Conservation (phyloP, 2,113 vertebrate genomes). For the Oreochromis niloticus region DNA sequence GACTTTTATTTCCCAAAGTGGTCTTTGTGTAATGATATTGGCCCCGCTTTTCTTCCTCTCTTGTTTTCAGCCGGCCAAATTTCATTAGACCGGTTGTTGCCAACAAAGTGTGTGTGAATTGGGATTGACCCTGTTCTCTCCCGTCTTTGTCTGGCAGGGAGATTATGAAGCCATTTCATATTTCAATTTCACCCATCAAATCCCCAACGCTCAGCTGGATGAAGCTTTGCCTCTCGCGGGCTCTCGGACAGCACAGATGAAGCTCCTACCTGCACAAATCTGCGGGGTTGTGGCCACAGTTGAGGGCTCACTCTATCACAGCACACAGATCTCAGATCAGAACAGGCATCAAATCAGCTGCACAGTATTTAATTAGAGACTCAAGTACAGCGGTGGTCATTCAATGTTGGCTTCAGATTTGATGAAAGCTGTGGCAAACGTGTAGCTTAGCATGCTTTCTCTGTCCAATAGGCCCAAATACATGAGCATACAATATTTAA, state of each 20-base stretch:
- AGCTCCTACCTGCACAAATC: not conserved
- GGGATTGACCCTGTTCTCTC: constrained; percentile 17
- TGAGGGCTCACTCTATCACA: not conserved
- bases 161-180: constrained; percentile 60
- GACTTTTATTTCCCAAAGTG: constrained; percentile 50
- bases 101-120: constrained; percentile 19
- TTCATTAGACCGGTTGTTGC: constrained; percentile 19
- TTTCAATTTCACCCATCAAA: constrained; percentile 55
- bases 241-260: not conserved
- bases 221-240: not conserved
- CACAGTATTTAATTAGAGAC: not conserved
- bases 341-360: not conserved
- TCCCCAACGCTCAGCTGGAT: constrained; percentile 36
- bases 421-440: not conserved
- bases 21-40: constrained; percentile 1
- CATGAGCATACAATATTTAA: not conserved
- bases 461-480: not conserved
- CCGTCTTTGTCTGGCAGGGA: constrained; percentile 33
- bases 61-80: constrained; percentile 2
- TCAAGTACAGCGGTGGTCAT: not conserved
- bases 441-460: not conserved
- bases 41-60: not conserved
- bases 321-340: not conserved
- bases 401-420: not conserved
- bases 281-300: not conserved